These are phyloP conservation scores for Pseudotriccus pelzelni DNA, from an alignment of 2,797 vertebrate species.

Conservation along the genomic window DNA sequence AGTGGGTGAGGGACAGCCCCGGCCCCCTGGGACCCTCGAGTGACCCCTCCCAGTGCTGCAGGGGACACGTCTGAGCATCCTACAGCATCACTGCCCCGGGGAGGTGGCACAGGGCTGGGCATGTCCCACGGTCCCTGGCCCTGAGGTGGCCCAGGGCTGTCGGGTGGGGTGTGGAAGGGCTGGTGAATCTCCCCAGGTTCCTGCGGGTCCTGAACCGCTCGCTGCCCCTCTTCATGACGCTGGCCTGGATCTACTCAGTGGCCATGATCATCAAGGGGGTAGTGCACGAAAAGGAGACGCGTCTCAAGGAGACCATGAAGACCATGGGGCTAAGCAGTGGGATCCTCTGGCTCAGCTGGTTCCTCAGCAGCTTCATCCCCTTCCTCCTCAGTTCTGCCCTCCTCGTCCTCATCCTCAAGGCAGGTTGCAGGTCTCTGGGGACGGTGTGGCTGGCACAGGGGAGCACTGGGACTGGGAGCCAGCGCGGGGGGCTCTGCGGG, in stretches of 20 bases:
- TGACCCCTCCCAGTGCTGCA: background rate
- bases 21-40: rapidly evolving
- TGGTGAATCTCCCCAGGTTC: slow-evolving; percentile 76
- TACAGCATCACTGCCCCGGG: rapidly evolving
- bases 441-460: rapidly evolving
- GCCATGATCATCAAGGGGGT: slow-evolving; percentile 92
- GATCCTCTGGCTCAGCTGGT: slow-evolving; percentile 91
- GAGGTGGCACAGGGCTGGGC: background rate
- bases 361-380: slow-evolving; percentile 87
- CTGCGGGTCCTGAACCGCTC: slow-evolving; percentile 87
- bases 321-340: slow-evolving; percentile 87
- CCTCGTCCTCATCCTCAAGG: slow-evolving; percentile 88
- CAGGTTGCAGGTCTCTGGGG: background rate
- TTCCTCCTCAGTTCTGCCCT: slow-evolving; percentile 85
- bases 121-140: rapidly evolving
- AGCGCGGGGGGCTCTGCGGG: rapidly evolving
- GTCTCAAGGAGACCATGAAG: slow-evolving; percentile 90
- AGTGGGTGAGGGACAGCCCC: slow-evolving; percentile 26
- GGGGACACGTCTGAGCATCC: background rate
- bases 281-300: slow-evolving; percentile 90
- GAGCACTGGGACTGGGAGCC: background rate
- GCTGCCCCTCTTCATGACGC: slow-evolving; percentile 89
- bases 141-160: rapidly evolving
- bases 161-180: background rate
- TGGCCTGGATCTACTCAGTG: slow-evolving; percentile 94